phyloP scores from a whole-genome alignment of 2,888 invertebrate genomes.

The Ormyrus nitidulus region DNA sequence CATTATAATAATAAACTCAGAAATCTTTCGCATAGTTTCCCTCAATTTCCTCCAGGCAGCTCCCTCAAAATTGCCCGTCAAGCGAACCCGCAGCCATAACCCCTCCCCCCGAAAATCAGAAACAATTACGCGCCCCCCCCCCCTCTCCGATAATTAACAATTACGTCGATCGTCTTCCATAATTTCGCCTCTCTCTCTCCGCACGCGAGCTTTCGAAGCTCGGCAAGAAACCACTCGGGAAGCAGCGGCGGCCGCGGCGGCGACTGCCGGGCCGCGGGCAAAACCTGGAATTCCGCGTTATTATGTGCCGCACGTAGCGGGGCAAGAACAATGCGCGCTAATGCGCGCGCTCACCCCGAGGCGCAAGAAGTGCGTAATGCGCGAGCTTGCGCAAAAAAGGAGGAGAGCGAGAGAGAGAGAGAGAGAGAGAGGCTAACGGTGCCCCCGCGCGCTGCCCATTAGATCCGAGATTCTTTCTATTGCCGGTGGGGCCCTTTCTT shows the following conservation, averaged over 20 bases:
- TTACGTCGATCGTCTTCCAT: not conserved
- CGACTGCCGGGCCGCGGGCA: slow-evolving; percentile 12
- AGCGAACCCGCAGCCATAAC: too few species aligned
- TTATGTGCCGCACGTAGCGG: slow-evolving; percentile 48
- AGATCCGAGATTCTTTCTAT: too few species aligned
- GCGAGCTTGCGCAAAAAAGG: not conserved
- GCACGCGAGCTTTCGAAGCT: too few species aligned
- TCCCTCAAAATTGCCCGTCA: too few species aligned
- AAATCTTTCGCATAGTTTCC: too few species aligned
- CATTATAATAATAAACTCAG: too few species aligned
- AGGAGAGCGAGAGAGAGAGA: slow-evolving; percentile 5
- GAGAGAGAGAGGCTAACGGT: slow-evolving; percentile 8
- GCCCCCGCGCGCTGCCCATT: too few species aligned
- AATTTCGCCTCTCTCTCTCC: not conserved
- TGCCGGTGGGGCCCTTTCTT: too few species aligned
- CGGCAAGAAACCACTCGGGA: slow-evolving; percentile 20
- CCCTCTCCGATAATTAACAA: not conserved
- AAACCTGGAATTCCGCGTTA: slow-evolving; percentile 48
- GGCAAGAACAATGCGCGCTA: slow-evolving; percentile 56
- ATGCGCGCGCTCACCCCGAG: slow-evolving; percentile 45
- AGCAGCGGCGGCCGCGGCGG: not conserved
- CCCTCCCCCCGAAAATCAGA: too few species aligned
- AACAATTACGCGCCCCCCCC: not conserved
- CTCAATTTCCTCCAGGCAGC: too few species aligned
- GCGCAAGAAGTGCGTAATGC: slow-evolving; percentile 52